These are phyloP conservation scores for Psophia crepitans DNA, from an alignment of 2,113 vertebrate species.

Conservation along the genomic window DNA sequence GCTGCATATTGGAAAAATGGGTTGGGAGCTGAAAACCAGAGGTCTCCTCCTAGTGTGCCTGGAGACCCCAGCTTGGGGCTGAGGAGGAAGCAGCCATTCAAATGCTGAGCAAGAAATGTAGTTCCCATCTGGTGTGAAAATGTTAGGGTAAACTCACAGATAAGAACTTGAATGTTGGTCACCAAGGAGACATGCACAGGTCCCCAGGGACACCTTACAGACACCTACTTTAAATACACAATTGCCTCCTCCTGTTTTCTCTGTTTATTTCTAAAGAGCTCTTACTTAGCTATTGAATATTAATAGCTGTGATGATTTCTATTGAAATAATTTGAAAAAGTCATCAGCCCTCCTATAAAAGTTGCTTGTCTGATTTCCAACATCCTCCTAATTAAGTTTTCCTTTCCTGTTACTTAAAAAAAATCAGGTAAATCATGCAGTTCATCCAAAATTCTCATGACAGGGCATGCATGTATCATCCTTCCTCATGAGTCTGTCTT, in stretches of 20 bases:
- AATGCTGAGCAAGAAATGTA: background rate
- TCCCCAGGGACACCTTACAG: background rate
- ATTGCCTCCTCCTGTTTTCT: background rate
- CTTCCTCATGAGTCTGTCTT: background rate
- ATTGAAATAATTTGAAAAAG: background rate
- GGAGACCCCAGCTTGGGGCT: background rate
- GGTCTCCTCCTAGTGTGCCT: background rate
- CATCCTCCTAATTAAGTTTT: conserved; percentile 20
- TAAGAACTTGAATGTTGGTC: background rate
- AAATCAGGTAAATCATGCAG: background rate
- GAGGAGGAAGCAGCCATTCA: background rate
- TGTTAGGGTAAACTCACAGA: background rate
- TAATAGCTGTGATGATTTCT: conserved; percentile 18
- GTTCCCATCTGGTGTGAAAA: background rate
- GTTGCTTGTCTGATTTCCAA: conserved; percentile 21
- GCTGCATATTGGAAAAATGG: background rate
- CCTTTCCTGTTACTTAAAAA: background rate
- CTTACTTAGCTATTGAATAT: conserved; percentile 25
- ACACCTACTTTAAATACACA: background rate
- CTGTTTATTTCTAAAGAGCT: background rate
- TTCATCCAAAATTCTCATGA: background rate
- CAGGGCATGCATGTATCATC: background rate
- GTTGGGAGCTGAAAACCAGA: background rate
- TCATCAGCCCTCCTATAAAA: background rate
- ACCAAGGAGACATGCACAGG: background rate